Evolutionary conservation across 1,140 invertebrate genomes (phyloP).

Genomic region (Antheraea mylitta): DNA sequence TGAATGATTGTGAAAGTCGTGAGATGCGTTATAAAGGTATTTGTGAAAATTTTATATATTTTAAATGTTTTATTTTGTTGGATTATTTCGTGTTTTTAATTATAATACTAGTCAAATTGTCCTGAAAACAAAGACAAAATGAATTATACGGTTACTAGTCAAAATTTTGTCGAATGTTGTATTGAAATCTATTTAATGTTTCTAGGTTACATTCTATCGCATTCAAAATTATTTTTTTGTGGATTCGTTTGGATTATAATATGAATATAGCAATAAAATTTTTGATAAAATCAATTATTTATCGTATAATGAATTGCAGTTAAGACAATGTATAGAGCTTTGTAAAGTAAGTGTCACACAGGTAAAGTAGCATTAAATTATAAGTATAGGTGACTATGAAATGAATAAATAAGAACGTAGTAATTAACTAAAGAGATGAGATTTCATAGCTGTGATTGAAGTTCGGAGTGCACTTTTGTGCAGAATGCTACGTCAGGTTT

Average conservation of each 20-base stretch:
- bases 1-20: constrained; percentile 38
- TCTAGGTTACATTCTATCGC: constrained; percentile 51
- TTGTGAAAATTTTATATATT: background rate
- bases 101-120: constrained; percentile 69
- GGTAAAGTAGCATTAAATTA: constrained; percentile 66
- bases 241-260: constrained; percentile 45
- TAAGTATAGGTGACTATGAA: constrained; percentile 49
- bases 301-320: constrained; percentile 62
- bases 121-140: constrained; percentile 51
- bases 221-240: constrained; percentile 53
- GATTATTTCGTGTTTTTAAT: constrained; percentile 17
- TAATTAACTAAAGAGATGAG: constrained; percentile 63
- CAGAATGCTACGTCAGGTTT: constrained; percentile 46
- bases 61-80: constrained; percentile 9
- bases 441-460: constrained; percentile 73
- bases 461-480: constrained; percentile 68
- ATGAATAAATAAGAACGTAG: constrained; percentile 33
- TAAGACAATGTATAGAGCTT: constrained; percentile 78
- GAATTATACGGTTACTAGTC: constrained; percentile 67
- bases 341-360: constrained; percentile 73
- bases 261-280: constrained; percentile 64
- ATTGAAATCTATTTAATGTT: constrained; percentile 38
- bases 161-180: constrained; percentile 60
- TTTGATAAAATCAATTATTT: constrained; percentile 78
- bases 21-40: constrained; percentile 16